Evolutionary conservation across 1,140 invertebrate species (phyloP), one percentile per base, ranked within the genome.

Genomic region (Tyrophagus putrescentiae): DNA sequence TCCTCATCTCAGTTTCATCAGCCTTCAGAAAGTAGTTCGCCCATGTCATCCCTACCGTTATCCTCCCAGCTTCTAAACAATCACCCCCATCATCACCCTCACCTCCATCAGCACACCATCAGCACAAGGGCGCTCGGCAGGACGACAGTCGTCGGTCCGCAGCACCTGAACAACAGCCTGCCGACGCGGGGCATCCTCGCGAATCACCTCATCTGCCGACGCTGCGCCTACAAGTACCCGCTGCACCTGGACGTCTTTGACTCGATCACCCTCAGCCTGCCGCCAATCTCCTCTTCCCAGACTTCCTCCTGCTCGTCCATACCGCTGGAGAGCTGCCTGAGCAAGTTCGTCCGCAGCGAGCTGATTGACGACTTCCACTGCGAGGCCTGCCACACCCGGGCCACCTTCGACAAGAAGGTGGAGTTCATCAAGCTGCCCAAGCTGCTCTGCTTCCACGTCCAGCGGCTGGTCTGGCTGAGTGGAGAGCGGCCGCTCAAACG

Each of bases 211-310:
- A 78, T 83, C 61, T 92, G 88, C 70, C 82, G 81, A 27, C 78
- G 79, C 29, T 91, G 87, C 73, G 79, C 79, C 18, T 80, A 79
- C 70, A 87, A 85, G 79, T 84, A 84, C 65, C 80, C 85, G 0
- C 81, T 92, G 11, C 81, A 82, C 18, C 90, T 89, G 69, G 88
- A 93, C 69, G 86, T 86, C 68, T 87, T 91, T 68, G 87, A 92
- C 70, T 87, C 84, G 67, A 75, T 94, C 21, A 87, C 87, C 0
- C 71, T 94, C 23, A 77, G 77, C 52, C 69, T 88, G 41, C 84
- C 84, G 28, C 3, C 52, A 13, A 27, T 3, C 3, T 31, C 52
- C 21, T 42, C 41, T 21, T 5, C 25, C 3, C 70, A 76, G 23
- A 74, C 72, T 36, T 62, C 75, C 63, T 70, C 77, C 11, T 54